phyloP scores from a whole-genome alignment of 2,797 vertebrate species.

The Hirundo rustica region DNA sequence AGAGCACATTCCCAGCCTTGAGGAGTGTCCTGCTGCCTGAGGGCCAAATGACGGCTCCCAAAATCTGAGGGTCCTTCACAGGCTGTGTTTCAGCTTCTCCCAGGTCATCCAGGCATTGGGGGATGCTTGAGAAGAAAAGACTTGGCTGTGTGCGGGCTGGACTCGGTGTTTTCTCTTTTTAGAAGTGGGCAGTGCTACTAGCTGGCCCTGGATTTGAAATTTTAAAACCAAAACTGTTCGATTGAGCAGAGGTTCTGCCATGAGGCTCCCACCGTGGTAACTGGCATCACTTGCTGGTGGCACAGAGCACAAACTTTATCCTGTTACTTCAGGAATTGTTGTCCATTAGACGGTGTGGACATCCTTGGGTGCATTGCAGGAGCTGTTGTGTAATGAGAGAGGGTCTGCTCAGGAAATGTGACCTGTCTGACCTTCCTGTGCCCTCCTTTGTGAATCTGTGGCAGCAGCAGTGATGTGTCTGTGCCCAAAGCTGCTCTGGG shows the following conservation, averaged over 20 bases:
- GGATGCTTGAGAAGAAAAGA: rapidly evolving
- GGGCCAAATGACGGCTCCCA: not conserved
- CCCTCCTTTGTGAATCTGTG: not conserved
- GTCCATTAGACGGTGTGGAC: not conserved
- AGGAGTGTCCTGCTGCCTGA: not conserved
- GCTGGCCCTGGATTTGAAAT: not conserved
- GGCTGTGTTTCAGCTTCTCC: rapidly evolving
- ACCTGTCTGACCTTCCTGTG: not conserved
- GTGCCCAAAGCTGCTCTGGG: not conserved
- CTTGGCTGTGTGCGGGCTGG: not conserved
- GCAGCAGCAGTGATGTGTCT: not conserved
- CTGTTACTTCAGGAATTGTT: not conserved
- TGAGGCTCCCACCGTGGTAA: not conserved
- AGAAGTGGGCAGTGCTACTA: not conserved
- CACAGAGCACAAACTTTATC: not conserved
- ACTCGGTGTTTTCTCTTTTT: not conserved
- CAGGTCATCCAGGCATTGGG: not conserved
- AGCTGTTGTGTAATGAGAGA: not conserved
- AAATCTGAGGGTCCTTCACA: not conserved
- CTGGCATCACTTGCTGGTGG: not conserved
- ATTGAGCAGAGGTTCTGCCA: not conserved
- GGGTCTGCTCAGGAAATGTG: not conserved
- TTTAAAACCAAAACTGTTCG: not conserved
- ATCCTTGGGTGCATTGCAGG: not conserved
- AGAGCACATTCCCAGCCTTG: not conserved